A percentile compares a stretch with the other conserved stretches of the same genome.
Conservation (phyloP, 2,797 vertebrate genomes). For the Acanthis flammea region DNA sequence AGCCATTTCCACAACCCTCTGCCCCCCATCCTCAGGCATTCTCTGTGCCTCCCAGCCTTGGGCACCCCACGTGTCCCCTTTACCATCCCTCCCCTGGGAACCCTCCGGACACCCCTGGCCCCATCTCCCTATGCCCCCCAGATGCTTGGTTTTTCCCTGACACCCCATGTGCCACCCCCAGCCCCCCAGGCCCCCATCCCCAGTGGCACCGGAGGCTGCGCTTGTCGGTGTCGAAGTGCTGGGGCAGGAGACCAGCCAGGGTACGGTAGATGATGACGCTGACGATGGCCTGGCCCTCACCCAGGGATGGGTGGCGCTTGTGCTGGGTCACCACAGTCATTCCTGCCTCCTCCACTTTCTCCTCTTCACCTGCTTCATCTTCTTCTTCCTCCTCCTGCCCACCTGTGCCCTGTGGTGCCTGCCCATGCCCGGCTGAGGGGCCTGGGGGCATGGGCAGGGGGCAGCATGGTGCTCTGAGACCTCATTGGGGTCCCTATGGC, state of each 20-base stretch:
- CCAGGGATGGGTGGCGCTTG: slow-evolving; percentile 80
- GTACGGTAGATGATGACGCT: slow-evolving; percentile 94
- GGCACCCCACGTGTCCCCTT: not conserved
- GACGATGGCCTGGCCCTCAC: slow-evolving; percentile 85
- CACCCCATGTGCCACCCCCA: not conserved
- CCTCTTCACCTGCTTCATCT: not conserved
- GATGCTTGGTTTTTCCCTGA: not conserved
- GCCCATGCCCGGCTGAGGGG: not conserved
- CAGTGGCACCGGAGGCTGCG: slow-evolving; percentile 86
- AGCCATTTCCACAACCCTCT: not conserved
- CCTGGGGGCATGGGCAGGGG: not conserved
- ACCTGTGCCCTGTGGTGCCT: not conserved
- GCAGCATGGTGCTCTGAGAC: not conserved
- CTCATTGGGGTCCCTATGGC: not conserved
- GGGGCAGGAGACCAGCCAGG: slow-evolving; percentile 86
- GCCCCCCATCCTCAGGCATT: not conserved
- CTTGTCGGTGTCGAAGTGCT: slow-evolving; percentile 91
- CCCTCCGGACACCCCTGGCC: not conserved
- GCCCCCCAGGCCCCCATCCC: not conserved
- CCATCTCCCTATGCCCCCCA: not conserved
- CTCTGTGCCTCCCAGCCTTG: not conserved
- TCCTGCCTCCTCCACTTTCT: slow-evolving; percentile 49
- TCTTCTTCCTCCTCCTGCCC: not conserved
- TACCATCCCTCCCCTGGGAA: not conserved
- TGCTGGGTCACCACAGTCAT: slow-evolving; percentile 76